Percentiles rank a stretch among this genome's conserved stretches.
Conservation (phyloP, 2,888 invertebrate species). For the Podabrus alpinus region DNA sequence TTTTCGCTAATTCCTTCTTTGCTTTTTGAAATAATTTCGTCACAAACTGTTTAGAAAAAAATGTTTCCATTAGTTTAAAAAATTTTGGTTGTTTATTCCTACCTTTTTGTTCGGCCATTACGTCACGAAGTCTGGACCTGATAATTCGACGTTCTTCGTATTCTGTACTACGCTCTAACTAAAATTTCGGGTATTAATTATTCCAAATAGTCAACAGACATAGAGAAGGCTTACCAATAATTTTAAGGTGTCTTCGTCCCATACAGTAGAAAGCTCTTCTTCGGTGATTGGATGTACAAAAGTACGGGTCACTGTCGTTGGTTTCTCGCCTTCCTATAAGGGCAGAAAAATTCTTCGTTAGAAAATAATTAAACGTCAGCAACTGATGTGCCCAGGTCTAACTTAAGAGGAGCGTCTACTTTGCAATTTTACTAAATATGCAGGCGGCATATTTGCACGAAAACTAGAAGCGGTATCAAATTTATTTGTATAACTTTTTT, state of each 20-base stretch:
- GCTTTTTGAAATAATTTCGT: slow-evolving; percentile 59
- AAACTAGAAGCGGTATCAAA: too few relatives aligned
- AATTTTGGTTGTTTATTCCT: slow-evolving; percentile 38
- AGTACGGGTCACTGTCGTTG: slow-evolving; percentile 46
- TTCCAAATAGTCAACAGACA: background rate
- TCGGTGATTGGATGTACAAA: slow-evolving; percentile 57
- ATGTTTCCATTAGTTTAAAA: background rate
- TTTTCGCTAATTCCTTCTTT: slow-evolving; percentile 50
- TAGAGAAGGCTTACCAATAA: slow-evolving; percentile 65
- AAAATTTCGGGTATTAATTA: slow-evolving; percentile 42
- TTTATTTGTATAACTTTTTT: background rate
- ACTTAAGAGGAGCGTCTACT: too few relatives aligned
- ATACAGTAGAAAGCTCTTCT: slow-evolving; percentile 72
- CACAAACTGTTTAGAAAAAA: slow-evolving; percentile 54
- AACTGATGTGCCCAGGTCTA: too few relatives aligned
- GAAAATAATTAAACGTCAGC: background rate
- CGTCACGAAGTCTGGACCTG: slow-evolving; percentile 77
- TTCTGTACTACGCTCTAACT: slow-evolving; percentile 84
- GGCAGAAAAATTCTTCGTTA: background rate
- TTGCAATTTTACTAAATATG: too few relatives aligned
- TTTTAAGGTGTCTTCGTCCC: slow-evolving; percentile 75
- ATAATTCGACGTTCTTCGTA: slow-evolving; percentile 86
- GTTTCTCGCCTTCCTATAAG: slow-evolving; percentile 49
- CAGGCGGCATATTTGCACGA: too few relatives aligned
- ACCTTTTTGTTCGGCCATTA: slow-evolving; percentile 90